phyloP scores from a whole-genome alignment of 2,797 vertebrate genomes.

The Dermochelys coriacea region DNA sequence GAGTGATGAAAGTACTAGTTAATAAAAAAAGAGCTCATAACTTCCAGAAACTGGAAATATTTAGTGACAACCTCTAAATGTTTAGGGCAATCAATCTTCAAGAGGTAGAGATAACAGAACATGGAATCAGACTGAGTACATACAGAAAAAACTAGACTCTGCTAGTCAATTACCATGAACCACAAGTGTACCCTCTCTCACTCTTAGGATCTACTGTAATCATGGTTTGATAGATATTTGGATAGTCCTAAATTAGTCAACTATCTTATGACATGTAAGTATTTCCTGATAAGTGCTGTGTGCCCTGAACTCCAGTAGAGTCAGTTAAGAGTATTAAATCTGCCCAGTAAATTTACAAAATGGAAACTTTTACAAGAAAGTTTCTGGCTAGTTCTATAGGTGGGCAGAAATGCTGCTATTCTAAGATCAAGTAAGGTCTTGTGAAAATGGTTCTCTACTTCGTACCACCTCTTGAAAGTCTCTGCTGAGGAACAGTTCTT shows the following conservation, averaged over 20 bases:
- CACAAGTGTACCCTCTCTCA: not conserved
- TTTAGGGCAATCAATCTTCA: not conserved
- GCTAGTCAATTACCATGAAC: not conserved
- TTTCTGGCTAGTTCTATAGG: no score
- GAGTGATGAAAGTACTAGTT: slow-evolving; percentile 46
- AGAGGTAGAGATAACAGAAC: not conserved
- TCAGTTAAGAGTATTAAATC: not conserved
- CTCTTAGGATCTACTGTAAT: not conserved
- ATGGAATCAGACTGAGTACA: accelerated
- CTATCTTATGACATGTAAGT: not conserved
- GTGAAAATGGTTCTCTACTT: not conserved
- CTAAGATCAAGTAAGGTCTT: no score
- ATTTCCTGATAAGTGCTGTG: not conserved
- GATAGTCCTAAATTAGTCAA: not conserved
- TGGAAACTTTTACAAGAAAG: no score
- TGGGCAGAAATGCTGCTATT: no score
- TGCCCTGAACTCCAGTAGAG: not conserved
- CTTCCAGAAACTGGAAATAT: not conserved
- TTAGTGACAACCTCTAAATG: not conserved
- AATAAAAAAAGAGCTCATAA: not conserved
- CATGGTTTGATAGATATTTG: not conserved
- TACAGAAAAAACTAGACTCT: not conserved
- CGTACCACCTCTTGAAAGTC: not conserved
- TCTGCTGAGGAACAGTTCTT: not conserved
- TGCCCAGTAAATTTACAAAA: not conserved